Conservation (phyloP, 2,888 invertebrate genomes). For the Nephrotoma appendiculata region DNA sequence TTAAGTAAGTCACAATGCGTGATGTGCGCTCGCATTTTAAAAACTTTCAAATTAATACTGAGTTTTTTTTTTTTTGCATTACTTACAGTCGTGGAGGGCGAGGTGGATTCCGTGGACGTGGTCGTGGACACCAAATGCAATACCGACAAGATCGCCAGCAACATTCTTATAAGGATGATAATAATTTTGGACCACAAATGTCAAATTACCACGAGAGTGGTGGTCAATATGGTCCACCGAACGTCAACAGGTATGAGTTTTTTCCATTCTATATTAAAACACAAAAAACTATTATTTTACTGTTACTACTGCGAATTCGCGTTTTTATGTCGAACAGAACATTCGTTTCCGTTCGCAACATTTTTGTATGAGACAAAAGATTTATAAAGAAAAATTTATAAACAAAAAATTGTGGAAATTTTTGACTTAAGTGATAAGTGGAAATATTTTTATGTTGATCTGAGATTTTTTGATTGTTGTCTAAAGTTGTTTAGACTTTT, state of each 20-base stretch:
- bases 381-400: not conserved
- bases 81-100: slow-evolving; percentile 9
- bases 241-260: slow-evolving; percentile 2
- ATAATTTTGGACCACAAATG: not conserved
- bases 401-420: not conserved
- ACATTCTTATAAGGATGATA: not conserved
- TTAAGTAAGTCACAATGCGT: not conserved
- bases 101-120: slow-evolving; percentile 10
- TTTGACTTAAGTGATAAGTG: not conserved
- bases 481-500: not conserved
- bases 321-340: not conserved
- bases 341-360: not conserved
- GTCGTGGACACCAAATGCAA: slow-evolving; percentile 1
- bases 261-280: not conserved
- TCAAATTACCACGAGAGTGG: not conserved
- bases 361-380: not conserved
- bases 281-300: not conserved
- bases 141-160: slow-evolving; percentile 7
- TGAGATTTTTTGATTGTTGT: not conserved
- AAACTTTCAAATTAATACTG: not conserved
- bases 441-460: not conserved
- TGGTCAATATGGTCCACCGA: slow-evolving; percentile 1
- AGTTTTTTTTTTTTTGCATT: not conserved
- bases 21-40: not conserved
- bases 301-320: not conserved